These are phyloP conservation scores for Lordiphosa andalusiaca DNA, from an alignment of 2,888 invertebrate species.

Conservation along the genomic window DNA sequence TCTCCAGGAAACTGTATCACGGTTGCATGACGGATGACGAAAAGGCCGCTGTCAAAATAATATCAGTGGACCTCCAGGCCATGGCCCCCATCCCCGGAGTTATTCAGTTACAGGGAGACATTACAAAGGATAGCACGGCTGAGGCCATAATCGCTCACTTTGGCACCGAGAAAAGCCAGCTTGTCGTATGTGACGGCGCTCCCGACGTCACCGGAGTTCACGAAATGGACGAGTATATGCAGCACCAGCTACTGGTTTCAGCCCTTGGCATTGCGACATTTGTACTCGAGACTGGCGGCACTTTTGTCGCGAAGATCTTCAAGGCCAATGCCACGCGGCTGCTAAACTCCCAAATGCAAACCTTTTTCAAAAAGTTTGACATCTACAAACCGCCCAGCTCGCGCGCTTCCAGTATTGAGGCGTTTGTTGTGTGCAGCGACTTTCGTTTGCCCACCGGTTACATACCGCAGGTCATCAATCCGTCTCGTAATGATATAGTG, in stretches of 20 bases:
- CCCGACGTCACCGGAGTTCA: conserved; percentile 99
- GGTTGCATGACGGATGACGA: conserved; percentile 76
- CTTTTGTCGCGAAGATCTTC: conserved; percentile 99
- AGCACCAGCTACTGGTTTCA: conserved; percentile 95
- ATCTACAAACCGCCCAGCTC: conserved; percentile 97
- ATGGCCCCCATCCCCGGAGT: conserved; percentile 99
- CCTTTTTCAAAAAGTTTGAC: conserved; percentile 93
- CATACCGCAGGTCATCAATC: conserved; percentile 87
- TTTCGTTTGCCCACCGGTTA: conserved; percentile 93
- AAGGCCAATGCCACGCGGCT: conserved; percentile 95
- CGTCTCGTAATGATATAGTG: conserved; percentile 88
- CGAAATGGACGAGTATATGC: conserved; percentile 98
- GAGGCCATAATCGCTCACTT: conserved; percentile 94
- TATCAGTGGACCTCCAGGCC: conserved; percentile 98
- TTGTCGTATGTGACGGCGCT: conserved; percentile 99
- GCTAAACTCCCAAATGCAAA: conserved; percentile 92
- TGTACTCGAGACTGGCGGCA: conserved; percentile 92
- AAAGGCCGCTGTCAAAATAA: conserved; percentile 88
- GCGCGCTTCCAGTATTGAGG: conserved; percentile 97
- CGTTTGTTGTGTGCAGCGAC: conserved; percentile 95
- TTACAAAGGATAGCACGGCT: conserved; percentile 95
- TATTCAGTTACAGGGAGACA: conserved; percentile 98
- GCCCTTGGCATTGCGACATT: conserved; percentile 98
- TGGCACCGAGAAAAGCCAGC: conserved; percentile 91
- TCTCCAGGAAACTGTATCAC: conserved; percentile 88